phyloP scores from a whole-genome alignment of 1,140 invertebrate species.

The Ceratina australensis region DNA sequence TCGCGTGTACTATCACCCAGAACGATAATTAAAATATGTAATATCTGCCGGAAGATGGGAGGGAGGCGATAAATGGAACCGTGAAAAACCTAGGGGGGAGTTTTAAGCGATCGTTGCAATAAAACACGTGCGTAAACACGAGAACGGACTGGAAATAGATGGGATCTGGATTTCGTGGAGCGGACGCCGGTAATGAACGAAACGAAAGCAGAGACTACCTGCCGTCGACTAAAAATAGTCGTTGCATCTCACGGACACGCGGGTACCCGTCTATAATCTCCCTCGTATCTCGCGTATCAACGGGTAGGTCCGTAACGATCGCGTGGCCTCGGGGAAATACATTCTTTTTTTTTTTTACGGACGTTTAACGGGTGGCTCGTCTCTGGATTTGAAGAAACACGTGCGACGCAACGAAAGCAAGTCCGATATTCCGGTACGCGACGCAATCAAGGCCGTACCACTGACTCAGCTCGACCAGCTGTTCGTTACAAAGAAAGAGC shows the following conservation, averaged over 20 bases:
- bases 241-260: too few species aligned
- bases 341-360: too few species aligned
- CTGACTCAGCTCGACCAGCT: conserved; percentile 73
- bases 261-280: too few species aligned
- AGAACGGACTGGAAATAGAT: too few species aligned
- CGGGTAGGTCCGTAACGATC: too few species aligned
- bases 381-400: background rate
- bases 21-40: conserved; percentile 37
- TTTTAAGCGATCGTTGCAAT: background rate
- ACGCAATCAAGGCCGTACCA: conserved; percentile 68
- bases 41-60: conserved; percentile 2
- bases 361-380: background rate
- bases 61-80: background rate
- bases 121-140: background rate
- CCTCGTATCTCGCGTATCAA: too few species aligned
- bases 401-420: conserved; percentile 26
- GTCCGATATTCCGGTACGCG: conserved; percentile 24
- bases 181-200: too few species aligned
- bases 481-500: conserved; percentile 68
- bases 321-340: too few species aligned
- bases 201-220: too few species aligned
- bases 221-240: too few species aligned
- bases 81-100: too few species aligned
- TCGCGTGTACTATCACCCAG: conserved; percentile 6
- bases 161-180: too few species aligned